Conservation (phyloP, 2,888 invertebrate genomes). For the Folsomia candida region DNA sequence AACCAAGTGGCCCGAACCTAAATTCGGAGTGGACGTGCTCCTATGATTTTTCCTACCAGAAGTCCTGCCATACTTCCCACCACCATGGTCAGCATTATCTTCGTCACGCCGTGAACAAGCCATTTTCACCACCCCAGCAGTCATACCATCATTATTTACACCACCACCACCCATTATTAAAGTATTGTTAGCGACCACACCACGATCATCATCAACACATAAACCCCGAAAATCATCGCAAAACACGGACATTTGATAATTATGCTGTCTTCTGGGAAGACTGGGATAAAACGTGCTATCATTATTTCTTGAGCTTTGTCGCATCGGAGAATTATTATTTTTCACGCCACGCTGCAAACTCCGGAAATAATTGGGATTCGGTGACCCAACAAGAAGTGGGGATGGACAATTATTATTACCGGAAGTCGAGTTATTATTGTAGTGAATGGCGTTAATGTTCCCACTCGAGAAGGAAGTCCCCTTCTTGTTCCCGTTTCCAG, state of each 20-base stretch:
- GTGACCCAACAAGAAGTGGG: no score
- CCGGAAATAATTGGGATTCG: neutral
- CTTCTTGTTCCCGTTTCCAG: constrained; percentile 12
- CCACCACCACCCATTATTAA: constrained; percentile 21
- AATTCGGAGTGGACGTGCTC: constrained; percentile 85
- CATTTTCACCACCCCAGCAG: constrained; percentile 10
- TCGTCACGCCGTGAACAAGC: neutral
- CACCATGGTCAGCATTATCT: neutral
- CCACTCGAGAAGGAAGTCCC: constrained; percentile 46
- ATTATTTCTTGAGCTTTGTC: constrained; percentile 23
- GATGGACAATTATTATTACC: constrained; percentile 61
- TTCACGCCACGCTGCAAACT: constrained; percentile 8
- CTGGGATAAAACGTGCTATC: constrained; percentile 15
- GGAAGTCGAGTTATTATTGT: constrained; percentile 37
- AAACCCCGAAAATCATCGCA: constrained; percentile 15
- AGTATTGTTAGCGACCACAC: no score
- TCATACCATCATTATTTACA: constrained; percentile 18
- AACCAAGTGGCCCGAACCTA: no score
- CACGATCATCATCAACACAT: constrained; percentile 29
- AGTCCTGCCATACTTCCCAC: no score
- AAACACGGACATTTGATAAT: neutral
- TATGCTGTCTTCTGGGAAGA: constrained; percentile 18
- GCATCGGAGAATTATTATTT: constrained; percentile 26
- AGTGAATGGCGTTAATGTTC: constrained; percentile 43
- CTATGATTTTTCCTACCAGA: constrained; percentile 51